Base-by-base conservation (phyloP, 2,888 invertebrate genomes). In the Stenurella melanura region DNA sequence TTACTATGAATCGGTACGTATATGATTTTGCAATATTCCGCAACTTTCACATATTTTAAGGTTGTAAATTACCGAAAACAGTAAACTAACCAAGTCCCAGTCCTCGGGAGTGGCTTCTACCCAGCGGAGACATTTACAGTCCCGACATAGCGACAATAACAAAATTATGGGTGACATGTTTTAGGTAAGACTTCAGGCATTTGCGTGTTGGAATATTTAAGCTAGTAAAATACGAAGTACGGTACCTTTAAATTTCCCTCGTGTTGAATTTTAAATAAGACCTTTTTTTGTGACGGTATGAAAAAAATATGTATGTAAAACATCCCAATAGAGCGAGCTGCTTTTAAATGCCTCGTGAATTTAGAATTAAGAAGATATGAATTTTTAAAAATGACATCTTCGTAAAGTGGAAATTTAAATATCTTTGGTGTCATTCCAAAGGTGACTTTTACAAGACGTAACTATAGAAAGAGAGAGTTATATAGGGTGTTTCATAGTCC, bases 141-240 rank as follows among this genome's bases (percentile, higher is more conserved):
- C 50, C 50, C 50, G n/a, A n/a, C n/a, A 50, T 50, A 50, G 50
- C 50, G 50, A 50, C 50, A 50, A 50, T 50, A 50, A 50, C 50
- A 50, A 50, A n/a, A 50, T 50, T 50, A 6, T n/a, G 50, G 50
- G 12, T 50, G 50, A 50, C 50, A 17, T 50, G 5, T 50, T 50
- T 50, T 15, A 50, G 15, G n/a, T 12, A 50, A 50, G n/a, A 15
- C 50, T 15, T 11, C 15, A n/a, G n/a, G 50, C 42, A 15, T 42
- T 42, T 12, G 1, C 42, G 12, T 42, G 42, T 15, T 7, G 6
- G 38, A 38, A 42, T 42, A 42, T 50, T 50, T 1, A n/a, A n/a
- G n/a, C 5, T n/a, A 50, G 50, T 50, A 17, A 50, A 50, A 50
- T 50, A 50, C n/a, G 50, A 2, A 50, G n/a, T 50, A n/a, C 50